Evolutionary conservation across 2,113 vertebrate genomes (phyloP), one percentile per base, ranked within the genome.

Genomic region (Pollimyrus isidori): DNA sequence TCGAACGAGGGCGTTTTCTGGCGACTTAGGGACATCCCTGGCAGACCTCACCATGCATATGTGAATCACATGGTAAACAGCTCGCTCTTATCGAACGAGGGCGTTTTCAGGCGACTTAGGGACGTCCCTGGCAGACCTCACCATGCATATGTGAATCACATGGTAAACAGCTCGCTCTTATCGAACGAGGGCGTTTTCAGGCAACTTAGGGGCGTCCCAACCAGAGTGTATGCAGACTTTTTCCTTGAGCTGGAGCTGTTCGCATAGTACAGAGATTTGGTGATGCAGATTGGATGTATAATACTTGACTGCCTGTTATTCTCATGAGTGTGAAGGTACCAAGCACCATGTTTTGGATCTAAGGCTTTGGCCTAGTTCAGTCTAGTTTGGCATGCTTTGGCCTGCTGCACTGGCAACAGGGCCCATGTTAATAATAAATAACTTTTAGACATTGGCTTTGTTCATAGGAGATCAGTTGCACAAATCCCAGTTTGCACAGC

Each of bases 161-260:
- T 84, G 91, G 93, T 93, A 93, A 95, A 96, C 91, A 92, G 91
- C 92, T 95, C 93, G 90, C 93, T 93, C 92, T 4, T 85, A 89
- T 89, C 56, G 89, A 39, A 76, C 76, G 85, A 56, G 65, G 87
- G 50, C 46, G 3, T 65, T 88, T 73, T 73, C 86, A 89, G 88
- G 50, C 45, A 49, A 87, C 46, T 23, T 42, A 45, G 85, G 23
- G 46, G 35, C 35, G 19, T 45, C 7, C 23, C 49, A 23, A 13
- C 4, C 11, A 0, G 3, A 69, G 2, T 9, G 1, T 30, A 26
- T 35, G 30, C 3, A 26, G n/a, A 11, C 10, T 13, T 26, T 10
- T 30, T 69, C n/a, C 7, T 30, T 69, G 62, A 69, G n/a, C n/a
- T 65, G 58, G n/a, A 65, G 58, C 9, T 1, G n/a, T 69, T n/a